A percentile compares a stretch with the other conserved stretches of the same genome.
These are phyloP conservation scores for Luffia ferchaultella DNA, from an alignment of 2,888 invertebrate genomes.

Conservation along the genomic window DNA sequence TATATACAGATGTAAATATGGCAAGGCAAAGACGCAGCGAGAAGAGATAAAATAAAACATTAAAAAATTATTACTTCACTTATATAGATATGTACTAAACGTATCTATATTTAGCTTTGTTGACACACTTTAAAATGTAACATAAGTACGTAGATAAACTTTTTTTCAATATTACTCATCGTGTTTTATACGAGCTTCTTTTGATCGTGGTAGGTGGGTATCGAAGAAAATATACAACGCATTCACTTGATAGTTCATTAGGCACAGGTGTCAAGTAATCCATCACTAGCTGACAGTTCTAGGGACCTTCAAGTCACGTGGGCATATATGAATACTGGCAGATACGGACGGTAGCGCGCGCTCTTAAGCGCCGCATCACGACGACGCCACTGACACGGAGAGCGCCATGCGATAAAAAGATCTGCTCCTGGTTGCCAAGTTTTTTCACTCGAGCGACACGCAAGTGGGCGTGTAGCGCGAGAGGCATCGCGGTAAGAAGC, in stretches of 20 bases:
- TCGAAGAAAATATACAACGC: too few species aligned
- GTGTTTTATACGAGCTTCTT: too few species aligned
- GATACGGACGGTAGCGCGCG: background rate
- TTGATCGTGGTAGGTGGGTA: too few species aligned
- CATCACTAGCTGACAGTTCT: too few species aligned
- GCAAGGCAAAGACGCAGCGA: background rate
- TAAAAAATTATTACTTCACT: background rate
- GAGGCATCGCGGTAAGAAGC: constrained; percentile 26
- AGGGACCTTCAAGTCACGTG: too few species aligned
- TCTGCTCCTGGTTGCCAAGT: constrained; percentile 39
- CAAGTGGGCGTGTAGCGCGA: constrained; percentile 31
- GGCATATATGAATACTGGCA: too few species aligned
- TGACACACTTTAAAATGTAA: background rate
- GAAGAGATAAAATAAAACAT: background rate
- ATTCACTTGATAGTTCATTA: too few species aligned
- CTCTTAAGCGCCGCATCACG: constrained; percentile 4
- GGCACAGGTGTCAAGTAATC: too few species aligned
- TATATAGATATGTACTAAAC: too few species aligned
- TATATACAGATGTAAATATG: background rate
- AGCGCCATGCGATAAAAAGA: constrained; percentile 40
- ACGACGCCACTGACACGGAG: constrained; percentile 28
- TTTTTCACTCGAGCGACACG: constrained; percentile 33
- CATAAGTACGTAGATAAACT: background rate
- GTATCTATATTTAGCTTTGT: background rate
- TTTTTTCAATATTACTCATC: too few species aligned